Conservation (phyloP, 2,797 vertebrate genomes). For the Falco novaeseelandiae region DNA sequence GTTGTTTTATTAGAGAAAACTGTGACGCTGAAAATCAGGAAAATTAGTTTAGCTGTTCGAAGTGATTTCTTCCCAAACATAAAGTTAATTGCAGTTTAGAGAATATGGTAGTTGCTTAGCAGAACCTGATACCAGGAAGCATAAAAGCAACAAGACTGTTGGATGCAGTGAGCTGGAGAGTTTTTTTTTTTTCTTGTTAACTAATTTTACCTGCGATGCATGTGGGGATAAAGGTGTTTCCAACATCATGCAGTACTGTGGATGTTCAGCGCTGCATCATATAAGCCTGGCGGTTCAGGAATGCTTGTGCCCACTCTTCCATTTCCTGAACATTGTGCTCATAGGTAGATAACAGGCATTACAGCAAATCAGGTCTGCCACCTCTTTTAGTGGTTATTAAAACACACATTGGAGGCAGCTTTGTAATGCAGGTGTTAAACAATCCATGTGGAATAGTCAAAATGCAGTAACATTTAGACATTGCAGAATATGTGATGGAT, state of each 20-base stretch:
- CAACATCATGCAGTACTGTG: neutral
- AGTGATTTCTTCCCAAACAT: neutral
- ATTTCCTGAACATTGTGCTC: neutral
- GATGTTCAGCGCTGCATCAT: accelerated
- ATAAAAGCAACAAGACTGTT: neutral
- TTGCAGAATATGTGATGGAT: neutral
- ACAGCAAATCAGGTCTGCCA: neutral
- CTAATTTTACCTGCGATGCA: neutral
- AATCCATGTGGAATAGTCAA: neutral
- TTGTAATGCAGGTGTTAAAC: neutral
- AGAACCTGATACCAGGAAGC: neutral
- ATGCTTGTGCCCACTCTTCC: neutral
- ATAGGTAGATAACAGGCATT: neutral
- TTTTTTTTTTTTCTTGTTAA: neutral
- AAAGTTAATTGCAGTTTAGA: neutral
- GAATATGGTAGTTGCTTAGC: neutral
- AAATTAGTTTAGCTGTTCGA: neutral
- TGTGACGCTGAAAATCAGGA: neutral
- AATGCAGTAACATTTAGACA: neutral
- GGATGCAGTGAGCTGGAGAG: neutral
- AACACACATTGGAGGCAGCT: neutral
- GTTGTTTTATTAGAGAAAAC: neutral
- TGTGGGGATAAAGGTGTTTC: neutral
- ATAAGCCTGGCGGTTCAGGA: neutral
- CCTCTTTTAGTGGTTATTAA: neutral